A percentile compares a stretch with the other conserved stretches of the same genome.
Conservation (phyloP, 2,113 vertebrate species). For the Poeciliopsis occidentalis region DNA sequence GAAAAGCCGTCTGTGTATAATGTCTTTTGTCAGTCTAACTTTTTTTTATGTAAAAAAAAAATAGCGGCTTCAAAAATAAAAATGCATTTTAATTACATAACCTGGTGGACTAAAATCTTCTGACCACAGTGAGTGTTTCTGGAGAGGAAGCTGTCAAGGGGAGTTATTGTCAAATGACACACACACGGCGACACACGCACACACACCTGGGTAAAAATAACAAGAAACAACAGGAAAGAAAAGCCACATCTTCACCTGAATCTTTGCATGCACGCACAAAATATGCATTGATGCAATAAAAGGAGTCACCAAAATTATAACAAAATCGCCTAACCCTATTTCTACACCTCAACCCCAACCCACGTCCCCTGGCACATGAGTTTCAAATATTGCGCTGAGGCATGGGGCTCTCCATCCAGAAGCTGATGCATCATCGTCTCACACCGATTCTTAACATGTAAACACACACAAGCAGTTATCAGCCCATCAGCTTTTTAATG, state of each 20-base stretch:
- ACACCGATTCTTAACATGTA: background rate
- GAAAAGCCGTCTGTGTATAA: slow-evolving; percentile 37
- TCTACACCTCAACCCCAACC: background rate
- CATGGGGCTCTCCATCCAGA: background rate
- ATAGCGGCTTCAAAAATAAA: slow-evolving; percentile 17
- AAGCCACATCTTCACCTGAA: background rate
- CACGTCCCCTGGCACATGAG: background rate
- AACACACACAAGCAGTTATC: background rate
- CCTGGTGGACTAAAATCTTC: background rate
- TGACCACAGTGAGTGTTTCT: slow-evolving; percentile 14
- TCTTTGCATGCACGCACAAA: background rate
- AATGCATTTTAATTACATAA: slow-evolving; percentile 39
- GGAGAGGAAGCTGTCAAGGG: slow-evolving; percentile 17
- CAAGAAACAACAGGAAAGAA: background rate
- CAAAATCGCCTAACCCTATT: background rate
- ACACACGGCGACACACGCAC: slow-evolving; percentile 2
- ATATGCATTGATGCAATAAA: background rate
- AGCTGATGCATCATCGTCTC: too few relatives aligned
- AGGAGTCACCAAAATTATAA: background rate
- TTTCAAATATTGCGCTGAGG: background rate
- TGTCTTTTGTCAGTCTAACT: background rate
- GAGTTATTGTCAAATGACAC: slow-evolving; percentile 9
- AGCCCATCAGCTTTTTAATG: background rate
- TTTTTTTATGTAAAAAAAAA: background rate
- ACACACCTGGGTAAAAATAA: slow-evolving; percentile 11